Evolutionary conservation across 92 coral and sea anemone species (phyloP).

Genomic region (Chrysogorgia sp.): DNA sequence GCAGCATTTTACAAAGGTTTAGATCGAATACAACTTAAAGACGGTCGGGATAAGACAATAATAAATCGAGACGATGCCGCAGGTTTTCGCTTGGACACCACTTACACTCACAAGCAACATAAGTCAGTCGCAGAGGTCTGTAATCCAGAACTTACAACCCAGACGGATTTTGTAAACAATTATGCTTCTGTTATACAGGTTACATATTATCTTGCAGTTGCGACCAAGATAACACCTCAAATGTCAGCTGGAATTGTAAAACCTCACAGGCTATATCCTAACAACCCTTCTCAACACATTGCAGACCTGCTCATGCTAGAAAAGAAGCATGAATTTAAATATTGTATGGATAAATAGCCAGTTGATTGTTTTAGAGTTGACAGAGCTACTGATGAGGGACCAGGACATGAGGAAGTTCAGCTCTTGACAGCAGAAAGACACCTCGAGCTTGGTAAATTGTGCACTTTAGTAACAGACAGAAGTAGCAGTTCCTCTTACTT

Average conservation of each 20-base stretch:
- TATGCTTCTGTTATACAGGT: slow-evolving; percentile 50
- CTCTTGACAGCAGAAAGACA: slow-evolving; percentile 40
- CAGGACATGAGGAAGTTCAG: slow-evolving; percentile 48
- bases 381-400: slow-evolving; percentile 47
- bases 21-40: slow-evolving; percentile 47
- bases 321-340: slow-evolving; percentile 42
- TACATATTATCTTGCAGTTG: slow-evolving; percentile 47
- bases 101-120: slow-evolving; percentile 60
- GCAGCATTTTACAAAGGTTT: slow-evolving; percentile 46
- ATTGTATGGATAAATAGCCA: slow-evolving; percentile 14
- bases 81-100: slow-evolving; percentile 58
- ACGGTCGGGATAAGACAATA: slow-evolving; percentile 51
- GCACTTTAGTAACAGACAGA: slow-evolving; percentile 50
- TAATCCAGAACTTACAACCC: slow-evolving; percentile 52
- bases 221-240: slow-evolving; percentile 53
- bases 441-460: slow-evolving; percentile 43
- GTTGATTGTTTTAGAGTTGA: slow-evolving; percentile 43
- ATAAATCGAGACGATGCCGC: slow-evolving; percentile 61
- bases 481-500: slow-evolving; percentile 47
- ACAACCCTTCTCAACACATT: slow-evolving; percentile 53
- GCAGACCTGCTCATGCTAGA: slow-evolving; percentile 35
- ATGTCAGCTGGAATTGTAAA: slow-evolving; percentile 59
- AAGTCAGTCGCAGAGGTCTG: slow-evolving; percentile 39
- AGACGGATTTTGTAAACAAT: slow-evolving; percentile 52
- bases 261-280: slow-evolving; percentile 51